These are phyloP conservation scores for Ploceus nigricollis DNA, from an alignment of 2,113 vertebrate genomes.

Conservation along the genomic window DNA sequence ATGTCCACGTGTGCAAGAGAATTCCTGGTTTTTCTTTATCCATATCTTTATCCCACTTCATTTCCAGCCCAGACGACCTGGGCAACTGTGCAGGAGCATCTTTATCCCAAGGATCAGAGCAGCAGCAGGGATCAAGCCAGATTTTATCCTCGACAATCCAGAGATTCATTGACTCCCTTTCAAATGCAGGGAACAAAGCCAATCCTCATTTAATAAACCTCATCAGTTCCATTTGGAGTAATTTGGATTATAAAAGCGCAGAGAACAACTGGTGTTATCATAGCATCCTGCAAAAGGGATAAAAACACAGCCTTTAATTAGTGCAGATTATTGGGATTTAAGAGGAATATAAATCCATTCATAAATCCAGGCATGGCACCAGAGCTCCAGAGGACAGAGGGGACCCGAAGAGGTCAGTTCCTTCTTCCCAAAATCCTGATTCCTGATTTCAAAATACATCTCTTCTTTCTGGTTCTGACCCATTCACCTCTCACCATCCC, in stretches of 20 bases:
- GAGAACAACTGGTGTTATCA: not conserved
- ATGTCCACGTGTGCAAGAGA: rapidly evolving
- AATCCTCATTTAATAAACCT: not conserved
- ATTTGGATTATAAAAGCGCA: not conserved
- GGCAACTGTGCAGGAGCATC: not conserved
- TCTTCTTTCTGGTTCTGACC: not conserved
- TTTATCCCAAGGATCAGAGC: not conserved
- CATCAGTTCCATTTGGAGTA: not conserved
- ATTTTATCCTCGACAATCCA: not conserved
- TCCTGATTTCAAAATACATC: not conserved
- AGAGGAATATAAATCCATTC: not conserved
- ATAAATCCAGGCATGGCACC: not conserved
- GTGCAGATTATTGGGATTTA: not conserved
- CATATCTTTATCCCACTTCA: not conserved
- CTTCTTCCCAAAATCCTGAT: not conserved
- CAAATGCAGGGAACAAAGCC: not conserved
- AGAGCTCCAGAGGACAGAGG: not conserved
- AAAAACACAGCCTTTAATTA: not conserved
- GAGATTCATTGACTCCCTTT: not conserved
- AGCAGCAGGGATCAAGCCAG: not conserved
- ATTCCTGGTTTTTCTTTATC: not conserved
- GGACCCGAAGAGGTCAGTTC: not conserved
- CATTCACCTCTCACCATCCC: not conserved
- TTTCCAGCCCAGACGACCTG: not conserved
- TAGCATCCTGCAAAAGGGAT: not conserved